phyloP scores from a whole-genome alignment of 2,888 invertebrate genomes.

The Tipula unca region DNA sequence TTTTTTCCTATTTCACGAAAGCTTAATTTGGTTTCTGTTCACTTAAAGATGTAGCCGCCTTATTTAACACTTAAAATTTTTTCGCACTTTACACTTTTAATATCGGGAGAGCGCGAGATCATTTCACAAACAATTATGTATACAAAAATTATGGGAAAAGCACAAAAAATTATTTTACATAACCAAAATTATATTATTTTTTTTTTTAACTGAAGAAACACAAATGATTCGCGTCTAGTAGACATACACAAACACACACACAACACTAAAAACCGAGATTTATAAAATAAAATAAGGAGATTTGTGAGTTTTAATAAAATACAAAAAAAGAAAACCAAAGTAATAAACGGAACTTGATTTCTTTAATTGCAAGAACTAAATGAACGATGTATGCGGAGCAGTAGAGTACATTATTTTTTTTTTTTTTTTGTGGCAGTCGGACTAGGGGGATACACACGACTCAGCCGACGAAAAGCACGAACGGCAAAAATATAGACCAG shows the following conservation, averaged over 20 bases:
- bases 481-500: neutral
- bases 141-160: neutral
- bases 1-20: neutral
- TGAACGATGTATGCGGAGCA: slow-evolving; percentile 27
- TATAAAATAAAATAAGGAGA: neutral
- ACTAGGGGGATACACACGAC: neutral
- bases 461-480: neutral
- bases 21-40: neutral
- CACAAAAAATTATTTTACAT: neutral
- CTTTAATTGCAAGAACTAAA: slow-evolving; percentile 45
- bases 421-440: neutral
- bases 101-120: neutral
- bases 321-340: slow-evolving; percentile 17
- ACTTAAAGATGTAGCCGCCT: neutral
- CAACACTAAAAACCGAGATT: neutral
- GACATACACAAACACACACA: neutral
- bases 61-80: neutral
- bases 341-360: slow-evolving; percentile 35
- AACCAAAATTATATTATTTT: neutral
- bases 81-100: neutral
- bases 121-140: neutral
- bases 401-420: neutral
- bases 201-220: neutral
- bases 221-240: neutral
- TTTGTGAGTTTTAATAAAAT: slow-evolving; percentile 14